Base-by-base conservation (phyloP, 1,140 invertebrate genomes). In the Drosophila oshimai region DNA sequence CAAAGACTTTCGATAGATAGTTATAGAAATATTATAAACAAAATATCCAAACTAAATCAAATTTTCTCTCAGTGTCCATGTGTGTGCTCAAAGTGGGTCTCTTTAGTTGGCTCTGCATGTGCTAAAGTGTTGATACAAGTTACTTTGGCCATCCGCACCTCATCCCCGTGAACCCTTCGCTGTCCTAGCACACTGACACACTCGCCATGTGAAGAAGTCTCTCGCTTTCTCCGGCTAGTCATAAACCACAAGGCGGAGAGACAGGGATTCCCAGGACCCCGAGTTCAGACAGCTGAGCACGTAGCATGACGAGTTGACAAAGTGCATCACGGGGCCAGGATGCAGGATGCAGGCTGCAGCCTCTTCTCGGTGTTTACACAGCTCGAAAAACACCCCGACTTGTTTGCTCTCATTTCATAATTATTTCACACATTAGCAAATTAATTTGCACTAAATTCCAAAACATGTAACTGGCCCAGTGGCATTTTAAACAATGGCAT, bases 101-200 rank as follows among this genome's bases (percentile, higher is more conserved):
- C 75, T 86, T 86, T 34, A 83, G 77, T 54, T 55, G 37, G 46
- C 51, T 54, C 33, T 86, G 81, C 76, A 86, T 87, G 81, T 87
- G 81, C 81, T 86, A 86, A 86, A 86, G 76, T 87, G 81, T 86
- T 87, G 81, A 86, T 86, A 86, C 81, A 81, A 86, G 81, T 80
- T 87, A 86, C 81, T 87, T 80, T 86, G 44, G 49, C 54, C 55
- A 53, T 45, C 53, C 58, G 53, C 65, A 67, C 20, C 70, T 55
- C 74, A 55, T 76, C 46, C 73, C 39, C 49, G 34, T 26, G 12
- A 26, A 39, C 34, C 58, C 61, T 28, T 31, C 28, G 44, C 10
- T 29, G 58, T 51, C 71, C 41, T 74, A 79, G 72, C 79, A 79
- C 75, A 86, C 55, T 84, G 72, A 80, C 80, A 84, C 61, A 83